Base-by-base conservation (phyloP, 2,888 invertebrate genomes). In the Drosophila demipolita region DNA sequence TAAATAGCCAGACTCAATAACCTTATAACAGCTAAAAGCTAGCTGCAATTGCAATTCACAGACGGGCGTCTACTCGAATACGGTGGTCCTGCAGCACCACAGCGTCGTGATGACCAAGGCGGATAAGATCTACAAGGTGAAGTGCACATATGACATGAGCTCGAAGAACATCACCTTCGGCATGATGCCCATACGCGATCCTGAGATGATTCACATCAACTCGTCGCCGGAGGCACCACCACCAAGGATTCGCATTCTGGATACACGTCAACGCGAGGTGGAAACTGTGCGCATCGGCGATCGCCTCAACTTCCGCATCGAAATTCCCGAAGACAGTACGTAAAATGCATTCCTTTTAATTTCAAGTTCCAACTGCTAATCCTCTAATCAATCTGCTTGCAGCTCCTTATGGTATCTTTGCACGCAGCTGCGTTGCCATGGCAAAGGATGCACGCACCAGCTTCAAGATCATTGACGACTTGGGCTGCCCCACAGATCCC, bases 101-200 rank as follows among this genome's bases (percentile, higher is more conserved):
- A 98, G 97, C 92, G 98, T 98, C 33, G 98, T 98, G 40, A 98
- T 98, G 97, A 98, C 98, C 65, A 98, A 98, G 93, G 98, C 98
- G 5, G 98, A 98, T 93, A 98, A 98, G 93, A 98, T 98, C 92
- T 98, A 98, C 95, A 98, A 98, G 94, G 98, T 98, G 70, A 97
- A 98, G 93, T 98, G 98, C 92, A 98, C 98, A 8, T 98, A 98
- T 93, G 98, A 98, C 93, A 98, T 98, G 97, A 97, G 98, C 80
- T 98, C 98, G 26, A 97, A 98, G 94, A 98, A 98, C 93, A 98
- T 98, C 87, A 98, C 98, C 40, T 98, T 98, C 94, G 98, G 98
- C 94, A 98, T 98, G 98, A 98, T 98, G 96, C 98, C 98, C 78
- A 98, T 98, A 93, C 96, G 97, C 92, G 98, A 98, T 94, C 98